phyloP scores from a whole-genome alignment of 2,888 invertebrate genomes.

The Drosophila nigricruria region DNA sequence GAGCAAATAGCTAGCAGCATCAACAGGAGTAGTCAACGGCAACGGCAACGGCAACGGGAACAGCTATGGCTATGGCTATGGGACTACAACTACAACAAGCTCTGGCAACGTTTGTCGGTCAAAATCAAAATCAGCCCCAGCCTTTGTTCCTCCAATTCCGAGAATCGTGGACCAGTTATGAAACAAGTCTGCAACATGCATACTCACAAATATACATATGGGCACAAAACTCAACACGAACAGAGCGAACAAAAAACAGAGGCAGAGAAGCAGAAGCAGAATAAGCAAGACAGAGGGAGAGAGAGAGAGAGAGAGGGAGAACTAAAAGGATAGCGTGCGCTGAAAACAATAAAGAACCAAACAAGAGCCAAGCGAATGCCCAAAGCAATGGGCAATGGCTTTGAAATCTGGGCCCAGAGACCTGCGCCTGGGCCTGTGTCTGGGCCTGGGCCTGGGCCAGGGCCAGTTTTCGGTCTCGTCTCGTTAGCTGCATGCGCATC shows the following conservation, averaged over 20 bases:
- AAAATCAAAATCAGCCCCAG: slow-evolving; percentile 81
- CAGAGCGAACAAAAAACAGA: slow-evolving; percentile 1
- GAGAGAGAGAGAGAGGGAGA: slow-evolving; percentile 3
- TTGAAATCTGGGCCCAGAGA: slow-evolving; percentile 48
- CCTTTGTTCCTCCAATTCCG: slow-evolving; percentile 82
- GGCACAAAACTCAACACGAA: slow-evolving; percentile 8
- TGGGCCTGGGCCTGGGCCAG: slow-evolving; percentile 27
- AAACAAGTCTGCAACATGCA: slow-evolving; percentile 81
- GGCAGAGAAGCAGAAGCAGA: background rate
- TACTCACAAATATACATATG: slow-evolving; percentile 37
- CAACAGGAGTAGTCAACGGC: slow-evolving; percentile 44
- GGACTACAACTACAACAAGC: slow-evolving; percentile 50
- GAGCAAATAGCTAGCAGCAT: slow-evolving; percentile 21
- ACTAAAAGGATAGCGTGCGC: slow-evolving; percentile 41
- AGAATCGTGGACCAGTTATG: slow-evolving; percentile 85
- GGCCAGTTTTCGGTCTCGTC: slow-evolving; percentile 41
- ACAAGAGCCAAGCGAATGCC: slow-evolving; percentile 50
- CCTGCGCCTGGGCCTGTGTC: slow-evolving; percentile 14
- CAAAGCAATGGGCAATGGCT: slow-evolving; percentile 60
- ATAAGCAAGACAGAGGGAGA: slow-evolving; percentile 1
- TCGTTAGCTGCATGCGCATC: slow-evolving; percentile 73
- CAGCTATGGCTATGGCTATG: slow-evolving; percentile 32
- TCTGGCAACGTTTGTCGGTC: slow-evolving; percentile 84
- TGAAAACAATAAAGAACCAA: slow-evolving; percentile 76
- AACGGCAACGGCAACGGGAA: slow-evolving; percentile 17